A percentile compares a stretch with the other conserved stretches of the same genome.
phyloP scores from a whole-genome alignment of 2,113 vertebrate species.

The Polypterus senegalus region DNA sequence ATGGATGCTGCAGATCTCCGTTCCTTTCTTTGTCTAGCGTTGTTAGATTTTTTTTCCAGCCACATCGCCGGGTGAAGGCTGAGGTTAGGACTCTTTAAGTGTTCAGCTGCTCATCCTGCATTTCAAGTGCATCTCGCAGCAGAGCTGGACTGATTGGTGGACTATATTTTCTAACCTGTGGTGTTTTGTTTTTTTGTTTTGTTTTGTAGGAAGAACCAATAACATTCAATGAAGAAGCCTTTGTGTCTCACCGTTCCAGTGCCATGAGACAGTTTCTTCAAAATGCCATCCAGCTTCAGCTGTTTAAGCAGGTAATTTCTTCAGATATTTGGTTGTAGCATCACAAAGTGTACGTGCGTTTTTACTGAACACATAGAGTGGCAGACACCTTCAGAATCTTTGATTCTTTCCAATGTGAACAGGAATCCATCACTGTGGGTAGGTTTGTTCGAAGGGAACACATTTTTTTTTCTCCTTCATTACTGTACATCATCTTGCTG shows the following conservation, averaged over 20 bases:
- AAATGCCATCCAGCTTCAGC: conserved; percentile 89
- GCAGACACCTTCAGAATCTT: background rate
- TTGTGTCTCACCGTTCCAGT: conserved; percentile 81
- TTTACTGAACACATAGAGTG: background rate
- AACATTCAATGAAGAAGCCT: conserved; percentile 81
- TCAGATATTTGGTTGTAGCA: background rate
- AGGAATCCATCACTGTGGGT: too few relatives aligned
- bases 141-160: too few relatives aligned
- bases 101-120: too few relatives aligned
- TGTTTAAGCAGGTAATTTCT: conserved; percentile 84
- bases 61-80: too few relatives aligned
- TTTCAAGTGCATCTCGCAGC: too few relatives aligned
- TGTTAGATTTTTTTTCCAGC: too few relatives aligned
- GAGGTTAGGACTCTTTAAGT: too few relatives aligned
- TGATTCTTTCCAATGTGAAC: background rate
- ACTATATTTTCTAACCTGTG: background rate
- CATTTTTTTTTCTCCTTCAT: too few relatives aligned
- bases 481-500: too few relatives aligned
- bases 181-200: conserved; percentile 6
- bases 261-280: conserved; percentile 90
- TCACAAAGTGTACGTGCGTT: background rate
- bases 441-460: too few relatives aligned
- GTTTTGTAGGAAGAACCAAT: conserved; percentile 76
- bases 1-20: too few relatives aligned
- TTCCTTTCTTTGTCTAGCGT: too few relatives aligned